Conservation (phyloP, 2,888 invertebrate species). For the Glyphotaelius pellucidus region DNA sequence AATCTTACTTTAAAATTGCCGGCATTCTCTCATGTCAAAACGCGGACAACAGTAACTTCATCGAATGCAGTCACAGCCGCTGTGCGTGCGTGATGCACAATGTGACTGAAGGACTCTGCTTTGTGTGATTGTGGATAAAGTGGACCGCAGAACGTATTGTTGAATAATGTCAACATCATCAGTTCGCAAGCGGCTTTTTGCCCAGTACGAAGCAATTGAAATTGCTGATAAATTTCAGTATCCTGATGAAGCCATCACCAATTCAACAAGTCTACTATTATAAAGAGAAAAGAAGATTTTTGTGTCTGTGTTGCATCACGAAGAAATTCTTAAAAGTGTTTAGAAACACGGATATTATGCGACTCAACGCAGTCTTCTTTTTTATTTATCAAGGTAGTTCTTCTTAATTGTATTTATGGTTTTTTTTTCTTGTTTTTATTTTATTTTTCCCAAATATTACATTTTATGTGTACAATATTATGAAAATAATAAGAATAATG, state of each 20-base stretch:
- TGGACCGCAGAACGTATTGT: background rate
- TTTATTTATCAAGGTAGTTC: too few species aligned
- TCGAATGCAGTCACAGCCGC: background rate
- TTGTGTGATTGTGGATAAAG: background rate
- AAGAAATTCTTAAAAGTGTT: too few species aligned
- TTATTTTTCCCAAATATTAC: too few species aligned
- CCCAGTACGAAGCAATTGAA: background rate
- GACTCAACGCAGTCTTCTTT: too few species aligned
- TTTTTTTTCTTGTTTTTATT: too few species aligned
- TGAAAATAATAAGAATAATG: too few species aligned
- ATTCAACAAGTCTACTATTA: background rate
- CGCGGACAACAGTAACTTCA: background rate
- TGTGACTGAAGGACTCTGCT: background rate
- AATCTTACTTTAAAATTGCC: background rate
- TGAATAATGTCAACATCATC: background rate
- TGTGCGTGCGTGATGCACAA: background rate
- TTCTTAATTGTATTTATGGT: too few species aligned
- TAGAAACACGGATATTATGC: too few species aligned
- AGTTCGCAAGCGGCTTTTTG: background rate
- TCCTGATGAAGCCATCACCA: background rate
- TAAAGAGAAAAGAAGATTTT: too few species aligned
- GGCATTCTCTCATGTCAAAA: background rate
- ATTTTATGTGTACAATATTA: too few species aligned
- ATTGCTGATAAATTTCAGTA: background rate
- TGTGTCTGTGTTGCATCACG: too few species aligned